Conservation (phyloP, 2,888 invertebrate genomes). For the Oxystoma pomonae region DNA sequence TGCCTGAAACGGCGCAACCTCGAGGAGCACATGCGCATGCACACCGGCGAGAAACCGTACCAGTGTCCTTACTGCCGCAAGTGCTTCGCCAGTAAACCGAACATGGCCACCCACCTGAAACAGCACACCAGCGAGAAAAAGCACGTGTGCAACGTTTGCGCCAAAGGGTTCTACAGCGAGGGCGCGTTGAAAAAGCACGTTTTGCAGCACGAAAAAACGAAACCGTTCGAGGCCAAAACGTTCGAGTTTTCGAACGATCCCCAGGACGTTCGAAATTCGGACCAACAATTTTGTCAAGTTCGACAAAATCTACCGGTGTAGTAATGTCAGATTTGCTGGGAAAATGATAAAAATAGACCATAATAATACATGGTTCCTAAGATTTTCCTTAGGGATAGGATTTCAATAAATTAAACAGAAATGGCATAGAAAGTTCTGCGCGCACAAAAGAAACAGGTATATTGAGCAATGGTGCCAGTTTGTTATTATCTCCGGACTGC, state of each 20-base stretch:
- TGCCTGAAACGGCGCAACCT: neutral
- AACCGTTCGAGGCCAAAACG: neutral
- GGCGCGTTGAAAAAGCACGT: neutral
- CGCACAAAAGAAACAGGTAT: no score
- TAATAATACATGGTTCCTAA: no score
- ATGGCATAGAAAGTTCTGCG: no score
- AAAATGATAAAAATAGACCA: no score
- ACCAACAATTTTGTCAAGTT: neutral
- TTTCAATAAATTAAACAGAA: no score
- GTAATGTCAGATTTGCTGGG: no score
- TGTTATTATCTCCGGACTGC: no score
- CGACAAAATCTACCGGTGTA: neutral
- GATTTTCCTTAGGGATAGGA: no score
- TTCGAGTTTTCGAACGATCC: neutral
- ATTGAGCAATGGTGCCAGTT: no score
- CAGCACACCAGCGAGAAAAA: slow-evolving; percentile 14
- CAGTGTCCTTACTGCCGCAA: slow-evolving; percentile 38
- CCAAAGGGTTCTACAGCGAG: neutral
- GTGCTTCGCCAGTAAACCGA: slow-evolving; percentile 34
- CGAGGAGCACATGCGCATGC: slow-evolving; percentile 36
- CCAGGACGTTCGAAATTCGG: neutral
- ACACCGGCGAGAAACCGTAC: slow-evolving; percentile 41
- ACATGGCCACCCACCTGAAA: slow-evolving; percentile 18
- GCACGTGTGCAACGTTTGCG: neutral
- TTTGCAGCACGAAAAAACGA: neutral